phyloP scores from a whole-genome alignment of 2,888 invertebrate genomes.

The Frankliniella fusca region DNA sequence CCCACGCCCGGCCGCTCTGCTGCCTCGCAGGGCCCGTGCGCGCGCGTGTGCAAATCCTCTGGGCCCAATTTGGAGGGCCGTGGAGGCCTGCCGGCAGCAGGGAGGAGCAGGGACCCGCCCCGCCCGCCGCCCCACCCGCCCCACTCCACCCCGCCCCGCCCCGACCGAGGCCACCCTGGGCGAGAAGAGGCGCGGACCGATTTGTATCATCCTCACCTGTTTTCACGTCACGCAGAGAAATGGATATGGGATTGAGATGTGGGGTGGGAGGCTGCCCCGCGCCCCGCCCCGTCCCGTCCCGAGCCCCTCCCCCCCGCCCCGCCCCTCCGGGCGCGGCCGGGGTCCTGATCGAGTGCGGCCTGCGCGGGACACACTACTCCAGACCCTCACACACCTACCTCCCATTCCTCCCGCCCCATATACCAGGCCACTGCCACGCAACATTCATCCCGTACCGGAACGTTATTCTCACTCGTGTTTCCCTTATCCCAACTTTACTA shows the following conservation, averaged over 20 bases:
- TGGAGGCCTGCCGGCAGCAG: neutral
- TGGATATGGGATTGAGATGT: constrained; percentile 1
- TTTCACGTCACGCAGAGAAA: constrained; percentile 14
- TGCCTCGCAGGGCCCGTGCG: neutral
- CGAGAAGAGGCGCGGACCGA: neutral
- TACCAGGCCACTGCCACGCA: no score
- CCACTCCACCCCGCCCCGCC: no score
- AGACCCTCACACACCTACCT: neutral
- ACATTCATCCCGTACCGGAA: no score
- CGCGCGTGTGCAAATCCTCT: neutral
- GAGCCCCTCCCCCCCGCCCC: neutral
- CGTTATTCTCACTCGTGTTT: no score
- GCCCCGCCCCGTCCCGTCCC: neutral
- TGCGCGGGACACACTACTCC: neutral
- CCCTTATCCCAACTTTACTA: no score
- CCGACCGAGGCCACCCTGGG: no score
- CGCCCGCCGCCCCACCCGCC: no score
- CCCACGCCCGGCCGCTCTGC: neutral
- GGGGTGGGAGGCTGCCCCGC: neutral
- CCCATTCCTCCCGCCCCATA: neutral
- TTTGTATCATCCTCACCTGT: constrained; percentile 9
- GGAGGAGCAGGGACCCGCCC: neutral
- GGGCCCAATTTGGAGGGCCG: neutral
- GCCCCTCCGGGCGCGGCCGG: neutral
- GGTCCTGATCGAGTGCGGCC: neutral